Evolutionary conservation across 2,888 invertebrate species (phyloP).

Genomic region (Aleiodes alternator): DNA sequence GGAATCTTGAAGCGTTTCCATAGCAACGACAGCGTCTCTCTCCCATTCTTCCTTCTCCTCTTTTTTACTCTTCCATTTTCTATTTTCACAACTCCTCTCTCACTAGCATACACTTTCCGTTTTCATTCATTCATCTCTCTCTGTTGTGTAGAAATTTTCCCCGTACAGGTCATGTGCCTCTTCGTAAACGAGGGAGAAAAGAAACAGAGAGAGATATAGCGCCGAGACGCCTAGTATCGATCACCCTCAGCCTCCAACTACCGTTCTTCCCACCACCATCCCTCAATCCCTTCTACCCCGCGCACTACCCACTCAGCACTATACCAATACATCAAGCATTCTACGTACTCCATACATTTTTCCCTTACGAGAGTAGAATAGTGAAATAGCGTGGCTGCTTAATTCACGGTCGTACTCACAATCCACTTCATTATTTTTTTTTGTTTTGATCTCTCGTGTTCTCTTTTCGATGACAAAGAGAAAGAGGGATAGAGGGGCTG

Average conservation of each 20-base stretch:
- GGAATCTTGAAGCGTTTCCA: conserved; percentile 60
- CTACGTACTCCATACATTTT: conserved; percentile 59
- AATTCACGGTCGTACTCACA: conserved; percentile 55
- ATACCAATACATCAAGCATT: conserved; percentile 42
- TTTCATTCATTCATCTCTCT: conserved; percentile 47
- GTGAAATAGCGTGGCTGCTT: conserved; percentile 62
- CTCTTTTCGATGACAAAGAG: neutral
- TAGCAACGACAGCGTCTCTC: conserved; percentile 62
- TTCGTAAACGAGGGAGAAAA: conserved; percentile 36
- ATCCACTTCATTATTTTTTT: conserved; percentile 29
- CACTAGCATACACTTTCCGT: conserved; percentile 36
- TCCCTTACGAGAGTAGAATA: conserved; percentile 58
- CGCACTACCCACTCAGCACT: conserved; percentile 32
- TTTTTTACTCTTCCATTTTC: conserved; percentile 35
- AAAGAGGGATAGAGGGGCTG: neutral
- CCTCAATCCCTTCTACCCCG: conserved; percentile 47
- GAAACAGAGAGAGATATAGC: conserved; percentile 31
- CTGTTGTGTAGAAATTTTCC: conserved; percentile 28
- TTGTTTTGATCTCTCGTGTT: neutral
- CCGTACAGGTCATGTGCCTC: conserved; percentile 58
- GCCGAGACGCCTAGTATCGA: conserved; percentile 59
- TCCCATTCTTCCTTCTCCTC: conserved; percentile 50
- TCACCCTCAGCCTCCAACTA: conserved; percentile 55
- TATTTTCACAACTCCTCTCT: conserved; percentile 44
- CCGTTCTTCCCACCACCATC: conserved; percentile 43